Evolutionary conservation across 2,888 invertebrate species (phyloP), one percentile per base, ranked within the genome.

Genomic region (Ormyrus labotus): DNA sequence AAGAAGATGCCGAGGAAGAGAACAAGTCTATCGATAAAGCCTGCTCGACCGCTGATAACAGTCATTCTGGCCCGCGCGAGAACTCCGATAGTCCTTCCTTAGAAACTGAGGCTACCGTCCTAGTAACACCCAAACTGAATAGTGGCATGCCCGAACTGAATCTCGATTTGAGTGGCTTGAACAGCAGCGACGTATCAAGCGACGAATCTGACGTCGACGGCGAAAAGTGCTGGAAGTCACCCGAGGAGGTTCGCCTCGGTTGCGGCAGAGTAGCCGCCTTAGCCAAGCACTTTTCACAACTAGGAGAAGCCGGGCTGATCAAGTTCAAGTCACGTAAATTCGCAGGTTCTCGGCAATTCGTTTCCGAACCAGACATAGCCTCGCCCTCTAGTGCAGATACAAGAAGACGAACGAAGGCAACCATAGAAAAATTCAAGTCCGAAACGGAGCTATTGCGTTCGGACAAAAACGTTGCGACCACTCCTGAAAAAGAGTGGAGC

Each of bases 191-290:
- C n/a, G 87, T 89, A 5, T 84, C 84, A 4, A 85, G 86, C 10
- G 87, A 88, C n/a, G 84, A 87, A 50, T 83, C 83, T 5, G 84
- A 83, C 34, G 86, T 83, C 5, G 84, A 83, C 45, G 86, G 86
- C 11, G 90, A 90, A 34, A 94, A 94, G 84, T 94, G 93, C 34
- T 95, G 95, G 95, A 94, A 93, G 85, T 94, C 94, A 0, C 95
- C 95, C 0, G 94, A 94, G 84, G 94, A 95, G 85, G 94, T 93
- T 72, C 91, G 94, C 78, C 93, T 95, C 34, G 94, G 95, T 0
- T 93, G 93, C 79, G 95, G 95, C 0, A 93, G 94, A 88, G 95
- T 96, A 0, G 94, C 94, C 79, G 94, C 94, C 60, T 91, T 96
- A 80, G 92, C 95, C 0, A 94, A 94, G 87, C 95, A 94, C 88